Base-by-base conservation (phyloP, 2,888 invertebrate species). In the Venusia cambrica region DNA sequence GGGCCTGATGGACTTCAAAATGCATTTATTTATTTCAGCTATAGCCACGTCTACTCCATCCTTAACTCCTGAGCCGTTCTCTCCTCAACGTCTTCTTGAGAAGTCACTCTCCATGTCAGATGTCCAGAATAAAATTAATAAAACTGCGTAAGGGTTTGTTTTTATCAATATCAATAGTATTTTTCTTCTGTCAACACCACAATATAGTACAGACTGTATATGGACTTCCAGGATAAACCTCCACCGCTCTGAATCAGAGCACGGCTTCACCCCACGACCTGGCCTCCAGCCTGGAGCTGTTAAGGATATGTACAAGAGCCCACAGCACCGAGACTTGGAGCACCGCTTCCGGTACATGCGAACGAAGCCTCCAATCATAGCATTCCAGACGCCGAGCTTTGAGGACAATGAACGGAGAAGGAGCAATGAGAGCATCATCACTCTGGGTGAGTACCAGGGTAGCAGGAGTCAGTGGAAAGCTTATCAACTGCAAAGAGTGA, bases 341-440 rank as follows among this genome's bases (percentile, higher is more conserved):
- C 94, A 95, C 62, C 94, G 94, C 65, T 96, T 96, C 76, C 89
- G 95, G n/a, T 96, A 96, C 66, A 95, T 96, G 95, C 79, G 96
- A 21, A 92, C 92, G 51, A 96, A 96, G 57, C 97, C 97, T 0
- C 94, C 95, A 0, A 94, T 96, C 46, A 94, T 96, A 26, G 94
- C 95, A 0, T 94, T 95, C 65, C 94, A 94, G 73, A 94, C 95
- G 1, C 96, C 96, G 1, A 93, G 92, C 70, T 72, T 92, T 33
- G 94, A 95, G 48, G 90, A 91, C 54, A 90, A 89, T 54, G 92
- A 94, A 42, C 69, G 88, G 7, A 71, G 89, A 6, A 72, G 87
- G 15, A 88, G 89, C 1, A 87, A 89, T 20, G 89, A 88, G 22
- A 89, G 90, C 26, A 87, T 91, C 50, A 72, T 89, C 5, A 89